Evolutionary conservation across 2,113 vertebrate genomes (phyloP).

Genomic region (Lophochroa leadbeateri): DNA sequence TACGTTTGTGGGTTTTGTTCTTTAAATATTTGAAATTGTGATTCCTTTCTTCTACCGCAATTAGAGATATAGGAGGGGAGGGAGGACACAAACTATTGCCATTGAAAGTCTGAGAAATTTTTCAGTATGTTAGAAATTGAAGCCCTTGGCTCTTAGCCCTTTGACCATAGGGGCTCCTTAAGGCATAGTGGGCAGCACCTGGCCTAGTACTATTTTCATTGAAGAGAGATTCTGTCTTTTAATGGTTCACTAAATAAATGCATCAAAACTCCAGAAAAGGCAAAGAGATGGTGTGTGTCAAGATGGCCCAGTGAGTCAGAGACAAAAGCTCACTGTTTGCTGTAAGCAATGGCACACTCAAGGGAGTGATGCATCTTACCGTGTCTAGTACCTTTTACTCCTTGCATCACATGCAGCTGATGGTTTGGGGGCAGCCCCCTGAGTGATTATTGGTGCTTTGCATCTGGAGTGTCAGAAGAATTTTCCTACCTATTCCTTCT

Average conservation of each 20-base stretch:
- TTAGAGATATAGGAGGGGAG: neutral
- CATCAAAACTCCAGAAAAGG: neutral
- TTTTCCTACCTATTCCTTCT: neutral
- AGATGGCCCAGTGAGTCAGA: neutral
- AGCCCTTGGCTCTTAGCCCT: neutral
- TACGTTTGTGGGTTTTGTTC: neutral
- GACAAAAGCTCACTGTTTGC: neutral
- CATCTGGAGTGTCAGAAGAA: neutral
- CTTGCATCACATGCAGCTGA: neutral
- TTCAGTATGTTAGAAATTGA: neutral
- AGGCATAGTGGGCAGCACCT: neutral
- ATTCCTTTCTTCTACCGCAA: neutral
- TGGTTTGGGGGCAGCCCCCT: neutral
- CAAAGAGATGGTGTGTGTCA: neutral
- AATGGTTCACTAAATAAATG: neutral
- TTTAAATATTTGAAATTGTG: neutral
- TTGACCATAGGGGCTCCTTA: neutral
- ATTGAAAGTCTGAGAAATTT: neutral
- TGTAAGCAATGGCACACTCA: neutral
- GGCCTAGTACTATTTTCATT: no score
- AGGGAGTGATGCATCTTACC: neutral
- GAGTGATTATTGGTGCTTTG: neutral
- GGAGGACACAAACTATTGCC: accelerated
- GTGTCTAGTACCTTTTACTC: neutral
- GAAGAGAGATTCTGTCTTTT: neutral